Percentiles rank a stretch among this genome's conserved stretches.
phyloP scores from a whole-genome alignment of 2,888 invertebrate genomes.

The Tetheella fluctuosa region DNA sequence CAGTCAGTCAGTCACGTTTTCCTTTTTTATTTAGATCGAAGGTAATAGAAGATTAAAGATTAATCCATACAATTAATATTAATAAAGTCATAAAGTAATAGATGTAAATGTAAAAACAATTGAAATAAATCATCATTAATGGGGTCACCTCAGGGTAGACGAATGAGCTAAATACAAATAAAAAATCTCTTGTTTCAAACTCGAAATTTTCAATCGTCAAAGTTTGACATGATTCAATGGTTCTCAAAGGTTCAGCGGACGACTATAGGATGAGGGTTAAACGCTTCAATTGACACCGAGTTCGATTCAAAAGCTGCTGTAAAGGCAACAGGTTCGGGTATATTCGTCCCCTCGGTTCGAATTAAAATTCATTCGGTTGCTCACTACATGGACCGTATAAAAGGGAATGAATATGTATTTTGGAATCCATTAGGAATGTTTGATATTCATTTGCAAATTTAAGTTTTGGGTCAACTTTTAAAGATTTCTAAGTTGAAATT shows the following conservation, averaged over 20 bases:
- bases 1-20: too few species aligned
- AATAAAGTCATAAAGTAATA: too few species aligned
- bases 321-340: slow-evolving; percentile 25
- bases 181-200: neutral
- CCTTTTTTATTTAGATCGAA: too few species aligned
- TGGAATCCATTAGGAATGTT: neutral
- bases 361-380: slow-evolving; percentile 28
- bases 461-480: neutral
- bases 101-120: too few species aligned
- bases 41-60: too few species aligned
- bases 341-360: slow-evolving; percentile 10
- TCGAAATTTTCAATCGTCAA: neutral
- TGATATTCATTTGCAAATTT: slow-evolving; percentile 1
- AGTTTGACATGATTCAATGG: neutral
- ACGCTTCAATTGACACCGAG: slow-evolving; percentile 26
- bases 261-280: slow-evolving; percentile 18
- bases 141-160: too few species aligned
- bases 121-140: too few species aligned
- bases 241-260: neutral
- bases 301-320: slow-evolving; percentile 6
- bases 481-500: too few species aligned
- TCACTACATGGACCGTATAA: slow-evolving; percentile 18
- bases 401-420: slow-evolving; percentile 17
- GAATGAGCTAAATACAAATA: too few species aligned
- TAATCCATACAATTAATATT: too few species aligned